Evolutionary conservation across 2,888 invertebrate species (phyloP), one percentile per base, ranked within the genome.

Genomic region (Prosapia bicincta): DNA sequence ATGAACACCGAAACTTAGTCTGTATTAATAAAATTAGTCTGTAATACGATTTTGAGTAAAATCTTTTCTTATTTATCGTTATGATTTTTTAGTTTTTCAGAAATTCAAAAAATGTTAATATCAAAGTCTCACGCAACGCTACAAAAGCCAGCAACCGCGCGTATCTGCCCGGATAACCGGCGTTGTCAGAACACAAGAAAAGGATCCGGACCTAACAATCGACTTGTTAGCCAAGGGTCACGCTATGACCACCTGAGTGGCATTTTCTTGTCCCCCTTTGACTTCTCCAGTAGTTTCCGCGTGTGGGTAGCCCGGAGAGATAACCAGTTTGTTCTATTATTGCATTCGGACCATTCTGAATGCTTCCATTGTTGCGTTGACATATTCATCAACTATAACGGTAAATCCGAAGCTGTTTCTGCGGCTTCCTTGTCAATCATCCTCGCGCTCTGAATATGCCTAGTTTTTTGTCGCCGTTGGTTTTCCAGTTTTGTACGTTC

Each of bases 231-330:
- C 20, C 13, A 54, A n/a, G n/a, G n/a, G n/a, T n/a, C n/a, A n/a
- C n/a, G n/a, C n/a, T n/a, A n/a, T 54, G 54, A 54, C 54, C 54
- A 20, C 54, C 54, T 54, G 54, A 54, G 54, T 54, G 54, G 20
- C 54, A 54, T 54, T 54, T 54, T 54, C 54, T 54, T 54, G 54
- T 54, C 54, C 54, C 54, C 54, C 20, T 54, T 54, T 54, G 54
- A 54, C 54, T 54, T 54, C 54, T 54, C 38, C 38, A 15, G 3
- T 54, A 54, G 20, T n/a, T 54, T 54, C 54, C 54, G 54, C 54
- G 54, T 54, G 54, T 54, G 54, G 54, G 54, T 54, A 54, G 54
- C n/a, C n/a, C n/a, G n/a, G 38, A 54, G 54, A 54, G 54, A 54
- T 54, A 54, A 54, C 54, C 54, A 54, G 54, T 54, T 54, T n/a